Base-by-base conservation (phyloP, 2,888 invertebrate genomes). In the Macaria liturata region DNA sequence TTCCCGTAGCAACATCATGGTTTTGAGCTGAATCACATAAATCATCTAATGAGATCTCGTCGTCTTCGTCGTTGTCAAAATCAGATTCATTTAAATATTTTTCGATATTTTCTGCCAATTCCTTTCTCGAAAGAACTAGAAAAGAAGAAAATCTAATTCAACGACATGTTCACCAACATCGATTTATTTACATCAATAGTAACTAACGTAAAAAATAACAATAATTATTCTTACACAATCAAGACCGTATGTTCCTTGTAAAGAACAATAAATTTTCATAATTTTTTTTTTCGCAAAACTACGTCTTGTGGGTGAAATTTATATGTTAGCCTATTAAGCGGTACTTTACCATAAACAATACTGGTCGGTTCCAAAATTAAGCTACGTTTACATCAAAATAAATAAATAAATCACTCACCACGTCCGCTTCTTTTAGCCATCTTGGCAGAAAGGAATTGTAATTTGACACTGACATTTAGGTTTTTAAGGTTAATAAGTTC, bases 21-120 rank as follows among this genome's bases (percentile, higher is more conserved):
- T 30, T 31, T 8, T 32, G 31, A 32, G 31, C 46, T 30, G 30
- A 8, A 32, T 31, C 30, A 30, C 8, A 32, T 46, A 46, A 46
- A 31, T 46, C 46, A 31, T 30, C 30, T 31, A 8, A n/a, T 31
- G 30, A 8, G 30, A 32, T 46, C 32, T 46, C 30, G 8, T 46
- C 46, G 32, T 46, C 46, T 32, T 30, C 30, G 30, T 46, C 46
- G 8, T 46, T 32, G 32, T 46, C 30, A 46, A 46, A 46, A 46
- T 46, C 32, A 46, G 46, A 46, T 20, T 46, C 30, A 30, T 46
- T 46, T 31, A 46, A 32, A 32, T 46, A 46, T 46, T 46, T n/a
- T 46, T 46, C 32, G 31, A 46, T 31, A 46, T 46, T 46, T 46
- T 46, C 46, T 46, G 30, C 46, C 30, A 30, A 32, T 30, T 46